phyloP scores from a whole-genome alignment of 2,888 invertebrate genomes.

The Hirtodrosophila alboralis region DNA sequence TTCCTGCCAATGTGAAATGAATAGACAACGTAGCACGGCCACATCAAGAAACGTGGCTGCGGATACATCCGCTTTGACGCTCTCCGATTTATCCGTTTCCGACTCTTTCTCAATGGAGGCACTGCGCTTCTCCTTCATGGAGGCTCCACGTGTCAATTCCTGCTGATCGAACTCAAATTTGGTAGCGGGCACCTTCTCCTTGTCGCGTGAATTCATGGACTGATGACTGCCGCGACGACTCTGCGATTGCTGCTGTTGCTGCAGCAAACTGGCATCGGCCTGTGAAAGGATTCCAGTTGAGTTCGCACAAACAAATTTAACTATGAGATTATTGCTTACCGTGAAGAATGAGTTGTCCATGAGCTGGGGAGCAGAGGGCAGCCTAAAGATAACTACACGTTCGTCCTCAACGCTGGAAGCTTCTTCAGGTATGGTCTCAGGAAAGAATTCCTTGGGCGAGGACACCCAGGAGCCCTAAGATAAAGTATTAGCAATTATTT shows the following conservation, averaged over 20 bases:
- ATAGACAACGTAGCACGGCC: constrained; percentile 96
- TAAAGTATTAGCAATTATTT: constrained; percentile 1
- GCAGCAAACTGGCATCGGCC: constrained; percentile 92
- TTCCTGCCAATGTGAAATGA: constrained; percentile 98
- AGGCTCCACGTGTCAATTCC: constrained; percentile 82
- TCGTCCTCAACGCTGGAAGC: constrained; percentile 96
- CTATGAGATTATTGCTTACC: constrained; percentile 83
- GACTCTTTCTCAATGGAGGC: constrained; percentile 91
- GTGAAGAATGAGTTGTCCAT: constrained; percentile 92
- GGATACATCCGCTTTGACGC: constrained; percentile 86
- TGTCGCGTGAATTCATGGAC: constrained; percentile 81
- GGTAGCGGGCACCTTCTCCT: constrained; percentile 80
- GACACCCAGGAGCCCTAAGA: constrained; percentile 90
- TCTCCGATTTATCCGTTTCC: constrained; percentile 87
- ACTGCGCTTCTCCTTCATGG: constrained; percentile 83
- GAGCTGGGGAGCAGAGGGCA: constrained; percentile 90
- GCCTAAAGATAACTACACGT: constrained; percentile 94
- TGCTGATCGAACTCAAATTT: constrained; percentile 84
- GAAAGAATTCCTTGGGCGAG: constrained; percentile 95
- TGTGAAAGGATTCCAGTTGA: constrained; percentile 58
- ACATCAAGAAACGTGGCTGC: constrained; percentile 98
- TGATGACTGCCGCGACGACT: constrained; percentile 83
- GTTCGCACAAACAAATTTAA: too few species aligned
- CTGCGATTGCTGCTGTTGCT: constrained; percentile 87
- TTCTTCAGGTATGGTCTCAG: constrained; percentile 96